Evolutionary conservation across 2,113 vertebrate species (phyloP), one percentile per base, ranked within the genome.

Genomic region (Stigmatopora argus): DNA sequence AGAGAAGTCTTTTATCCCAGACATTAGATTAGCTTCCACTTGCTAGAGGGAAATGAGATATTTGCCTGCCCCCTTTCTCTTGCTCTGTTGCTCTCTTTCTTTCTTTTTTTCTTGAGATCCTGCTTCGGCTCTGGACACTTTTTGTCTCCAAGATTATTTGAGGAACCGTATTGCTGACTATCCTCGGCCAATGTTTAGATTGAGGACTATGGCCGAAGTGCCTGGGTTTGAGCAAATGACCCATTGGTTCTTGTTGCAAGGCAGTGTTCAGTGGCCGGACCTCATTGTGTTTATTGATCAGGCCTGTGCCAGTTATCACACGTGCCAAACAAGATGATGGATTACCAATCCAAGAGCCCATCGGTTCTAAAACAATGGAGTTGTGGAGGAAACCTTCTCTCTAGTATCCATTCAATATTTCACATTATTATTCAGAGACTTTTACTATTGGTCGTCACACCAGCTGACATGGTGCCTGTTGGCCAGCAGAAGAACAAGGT

Each of bases 21-120:
- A 90, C 86, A 89, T 88, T 90, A 86, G 86, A 89, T 89, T 85
- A 74, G 76, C 78, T 83, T 87, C 78, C 72, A 82, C 65, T 82
- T 45, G 72, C 85, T 69, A 13, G 68, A 81, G 80, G 81, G 80
- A 88, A 89, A 86, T 85, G 67, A 86, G 82, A 89, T 88, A 79
- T 84, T 79, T 83, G 77, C 83, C 78, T 45, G 69, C 51, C 68
- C 75, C 62, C 26, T 21, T 31, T 19, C 14, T 48, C 13, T 35
- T 26, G 18, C 12, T 60, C 12, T 61, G 38, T 44, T n/a, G 73
- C 66, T 74, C 69, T 73, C 48, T 66, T 21, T 15, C 52, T 55
- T 12, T 14, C 21, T 26, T 21, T 21, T 21, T 26, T 65, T 73
- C 78, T 45, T 66, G 72, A 79, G 70, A 73, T 72, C 17, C 57